Evolutionary conservation across 1,140 invertebrate genomes (phyloP).

Genomic region (Drosophila subobscura): DNA sequence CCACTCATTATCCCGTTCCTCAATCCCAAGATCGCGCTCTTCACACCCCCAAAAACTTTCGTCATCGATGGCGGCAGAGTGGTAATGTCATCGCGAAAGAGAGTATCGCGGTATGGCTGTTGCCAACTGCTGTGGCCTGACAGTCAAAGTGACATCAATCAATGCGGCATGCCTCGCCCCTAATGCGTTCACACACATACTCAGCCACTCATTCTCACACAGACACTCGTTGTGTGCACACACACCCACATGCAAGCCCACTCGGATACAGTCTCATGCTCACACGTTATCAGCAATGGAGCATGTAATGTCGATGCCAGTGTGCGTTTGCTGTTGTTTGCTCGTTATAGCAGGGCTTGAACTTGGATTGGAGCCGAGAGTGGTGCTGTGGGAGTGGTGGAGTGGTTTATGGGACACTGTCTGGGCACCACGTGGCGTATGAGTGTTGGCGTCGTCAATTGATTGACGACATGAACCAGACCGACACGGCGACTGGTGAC

Average conservation of each 20-base stretch:
- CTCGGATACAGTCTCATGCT: slow-evolving; percentile 8
- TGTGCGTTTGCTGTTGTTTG: slow-evolving; percentile 41
- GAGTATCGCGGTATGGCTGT: slow-evolving; percentile 1
- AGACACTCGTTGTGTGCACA: not conserved
- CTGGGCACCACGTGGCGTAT: slow-evolving; percentile 67
- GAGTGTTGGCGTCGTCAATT: slow-evolving; percentile 70
- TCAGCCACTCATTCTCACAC: slow-evolving; percentile 14
- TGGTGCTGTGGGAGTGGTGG: too few species aligned
- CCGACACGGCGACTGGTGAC: slow-evolving; percentile 1
- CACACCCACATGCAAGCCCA: not conserved
- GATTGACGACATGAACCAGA: slow-evolving; percentile 68
- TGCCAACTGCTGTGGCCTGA: slow-evolving; percentile 32
- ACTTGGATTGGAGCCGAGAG: slow-evolving; percentile 27
- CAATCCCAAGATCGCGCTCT: slow-evolving; percentile 27
- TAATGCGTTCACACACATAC: slow-evolving; percentile 46
- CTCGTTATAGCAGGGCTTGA: slow-evolving; percentile 57
- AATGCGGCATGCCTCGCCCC: slow-evolving; percentile 55
- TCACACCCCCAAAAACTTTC: slow-evolving; percentile 4
- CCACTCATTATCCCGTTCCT: slow-evolving; percentile 13
- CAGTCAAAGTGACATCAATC: slow-evolving; percentile 78
- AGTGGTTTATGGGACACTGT: too few species aligned
- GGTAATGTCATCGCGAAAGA: slow-evolving; percentile 23
- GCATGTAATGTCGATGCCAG: slow-evolving; percentile 52
- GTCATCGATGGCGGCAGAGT: slow-evolving; percentile 45
- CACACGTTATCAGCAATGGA: slow-evolving; percentile 62